Evolutionary conservation across 2,888 invertebrate species (phyloP).

Genomic region (Synergus itoensis): DNA sequence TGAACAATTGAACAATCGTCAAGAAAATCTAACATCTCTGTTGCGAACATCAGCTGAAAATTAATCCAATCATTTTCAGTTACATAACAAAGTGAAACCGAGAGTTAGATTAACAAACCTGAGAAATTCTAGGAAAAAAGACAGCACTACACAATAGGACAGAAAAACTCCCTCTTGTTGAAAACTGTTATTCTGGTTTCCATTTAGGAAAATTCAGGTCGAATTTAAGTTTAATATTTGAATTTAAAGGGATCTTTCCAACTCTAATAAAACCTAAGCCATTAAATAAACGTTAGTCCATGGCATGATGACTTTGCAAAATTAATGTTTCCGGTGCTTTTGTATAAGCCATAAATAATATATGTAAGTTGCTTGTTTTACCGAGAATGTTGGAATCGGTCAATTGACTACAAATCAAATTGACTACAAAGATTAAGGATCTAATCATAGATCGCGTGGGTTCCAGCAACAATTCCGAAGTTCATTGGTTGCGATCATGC

Average conservation of each 20-base stretch:
- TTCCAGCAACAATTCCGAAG: constrained; percentile 25
- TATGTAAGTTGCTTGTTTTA: neutral
- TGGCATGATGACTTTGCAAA: neutral
- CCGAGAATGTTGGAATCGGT: neutral
- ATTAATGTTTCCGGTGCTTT: neutral
- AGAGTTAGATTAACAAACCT: constrained; percentile 30
- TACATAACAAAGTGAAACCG: constrained; percentile 37
- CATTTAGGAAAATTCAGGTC: neutral
- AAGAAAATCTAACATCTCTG: constrained; percentile 17
- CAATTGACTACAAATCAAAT: constrained; percentile 30
- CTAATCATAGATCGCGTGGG: constrained; percentile 42
- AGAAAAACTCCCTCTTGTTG: neutral
- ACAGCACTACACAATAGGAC: neutral
- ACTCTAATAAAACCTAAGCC: too few species aligned
- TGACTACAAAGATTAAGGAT: neutral
- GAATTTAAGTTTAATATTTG: too few species aligned
- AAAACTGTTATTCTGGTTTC: neutral
- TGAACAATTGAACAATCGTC: neutral
- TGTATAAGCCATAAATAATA: neutral
- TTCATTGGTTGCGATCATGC: constrained; percentile 50
- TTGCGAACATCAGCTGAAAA: neutral
- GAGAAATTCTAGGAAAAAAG: constrained; percentile 26
- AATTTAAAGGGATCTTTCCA: too few species aligned
- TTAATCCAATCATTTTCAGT: constrained; percentile 7
- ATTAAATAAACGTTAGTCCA: neutral